Percentiles rank a stretch among this genome's conserved stretches.
phyloP scores from a whole-genome alignment of 2,888 invertebrate species.

The Eupithecia dodoneata region DNA sequence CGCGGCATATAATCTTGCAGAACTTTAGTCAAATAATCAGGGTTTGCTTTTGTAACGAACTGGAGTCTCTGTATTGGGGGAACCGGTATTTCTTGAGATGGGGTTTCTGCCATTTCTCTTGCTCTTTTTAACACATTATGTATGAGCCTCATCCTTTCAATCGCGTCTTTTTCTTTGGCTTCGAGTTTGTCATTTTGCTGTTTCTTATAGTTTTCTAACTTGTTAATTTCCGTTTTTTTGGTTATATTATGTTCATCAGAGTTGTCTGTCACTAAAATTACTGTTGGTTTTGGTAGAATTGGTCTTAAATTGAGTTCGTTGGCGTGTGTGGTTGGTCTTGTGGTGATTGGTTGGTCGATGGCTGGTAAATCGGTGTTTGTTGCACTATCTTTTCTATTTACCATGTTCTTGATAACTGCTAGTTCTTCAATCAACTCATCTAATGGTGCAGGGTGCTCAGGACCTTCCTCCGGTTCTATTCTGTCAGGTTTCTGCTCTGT shows the following conservation, averaged over 20 bases:
- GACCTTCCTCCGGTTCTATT: neutral
- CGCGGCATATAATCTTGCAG: neutral
- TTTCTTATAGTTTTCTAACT: neutral
- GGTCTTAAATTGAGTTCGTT: neutral
- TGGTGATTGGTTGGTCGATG: neutral
- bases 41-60: constrained; percentile 14
- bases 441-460: neutral
- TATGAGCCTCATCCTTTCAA: neutral
- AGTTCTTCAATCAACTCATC: neutral
- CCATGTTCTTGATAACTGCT: neutral
- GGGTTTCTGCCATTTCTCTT: neutral
- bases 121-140: constrained; percentile 13
- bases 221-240: neutral
- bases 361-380: neutral
- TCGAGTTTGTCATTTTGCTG: neutral
- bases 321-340: neutral
- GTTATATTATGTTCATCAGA: neutral
- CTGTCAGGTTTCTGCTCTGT: neutral
- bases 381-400: neutral
- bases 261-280: neutral
- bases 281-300: neutral
- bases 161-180: neutral
- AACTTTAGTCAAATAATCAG: constrained; percentile 11
- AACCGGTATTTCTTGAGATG: neutral
- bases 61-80: neutral